A percentile compares a stretch with the other conserved stretches of the same genome.
phyloP scores from a whole-genome alignment of 2,113 vertebrate species.

The Coptodon bakossiorum region DNA sequence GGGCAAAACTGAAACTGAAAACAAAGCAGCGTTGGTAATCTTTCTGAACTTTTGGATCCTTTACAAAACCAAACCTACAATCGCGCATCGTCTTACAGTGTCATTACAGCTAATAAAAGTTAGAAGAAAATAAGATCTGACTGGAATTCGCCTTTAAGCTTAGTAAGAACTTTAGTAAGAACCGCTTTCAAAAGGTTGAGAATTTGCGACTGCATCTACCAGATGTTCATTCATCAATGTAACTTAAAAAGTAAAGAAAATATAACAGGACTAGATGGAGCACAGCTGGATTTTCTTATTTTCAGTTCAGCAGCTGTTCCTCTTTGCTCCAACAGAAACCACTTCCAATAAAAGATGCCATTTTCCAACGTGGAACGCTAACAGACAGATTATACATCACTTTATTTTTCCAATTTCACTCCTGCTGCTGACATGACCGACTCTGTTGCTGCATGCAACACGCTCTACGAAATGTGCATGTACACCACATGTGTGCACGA shows the following conservation, averaged over 20 bases:
- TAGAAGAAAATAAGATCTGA: neutral
- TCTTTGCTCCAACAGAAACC: neutral
- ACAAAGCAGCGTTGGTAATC: fast-evolving
- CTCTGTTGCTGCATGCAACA: neutral
- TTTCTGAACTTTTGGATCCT: neutral
- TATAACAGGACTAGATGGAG: neutral
- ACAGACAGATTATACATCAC: constrained; percentile 21
- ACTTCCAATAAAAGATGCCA: neutral
- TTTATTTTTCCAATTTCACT: constrained; percentile 24
- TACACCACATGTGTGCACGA: neutral
- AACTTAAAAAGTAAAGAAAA: neutral
- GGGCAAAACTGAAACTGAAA: neutral
- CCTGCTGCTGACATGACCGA: constrained; percentile 13
- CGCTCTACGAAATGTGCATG: neutral
- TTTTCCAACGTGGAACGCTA: neutral
- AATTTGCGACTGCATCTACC: neutral
- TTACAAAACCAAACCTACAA: neutral
- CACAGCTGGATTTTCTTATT: neutral
- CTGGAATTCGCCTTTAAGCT: neutral
- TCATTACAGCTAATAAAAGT: neutral
- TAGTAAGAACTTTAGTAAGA: neutral
- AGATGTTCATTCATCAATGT: neutral
- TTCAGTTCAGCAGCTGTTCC: neutral
- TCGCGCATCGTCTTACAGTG: neutral
- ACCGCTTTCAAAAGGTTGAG: neutral